Percentiles rank a stretch among this genome's conserved stretches.
These are phyloP conservation scores for Zoanthus sansibaricus DNA, from an alignment of 92 coral and sea anemone species.

Conservation along the genomic window DNA sequence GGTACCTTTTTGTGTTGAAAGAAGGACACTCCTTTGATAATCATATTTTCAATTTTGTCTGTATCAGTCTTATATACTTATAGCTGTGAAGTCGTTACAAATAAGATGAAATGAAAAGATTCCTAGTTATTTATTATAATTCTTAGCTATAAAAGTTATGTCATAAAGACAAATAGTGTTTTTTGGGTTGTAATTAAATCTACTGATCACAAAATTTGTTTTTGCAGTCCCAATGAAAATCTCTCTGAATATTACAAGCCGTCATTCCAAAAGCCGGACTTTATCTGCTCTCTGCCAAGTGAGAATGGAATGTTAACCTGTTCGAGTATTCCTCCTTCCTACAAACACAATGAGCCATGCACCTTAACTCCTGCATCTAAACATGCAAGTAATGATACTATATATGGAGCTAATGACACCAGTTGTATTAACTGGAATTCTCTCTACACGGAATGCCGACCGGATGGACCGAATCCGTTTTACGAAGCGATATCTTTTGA, in stretches of 20 bases:
- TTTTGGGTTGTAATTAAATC: too few species aligned
- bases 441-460: constrained; percentile 67
- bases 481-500: constrained; percentile 88
- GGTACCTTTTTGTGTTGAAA: too few species aligned
- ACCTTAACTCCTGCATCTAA: constrained; percentile 38
- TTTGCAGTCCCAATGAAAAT: constrained; percentile 42
- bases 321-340: constrained; percentile 62
- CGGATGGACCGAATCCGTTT: constrained; percentile 89
- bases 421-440: constrained; percentile 70
- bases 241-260: constrained; percentile 76
- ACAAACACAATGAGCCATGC: constrained; percentile 45
- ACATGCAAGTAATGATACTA: constrained; percentile 11
- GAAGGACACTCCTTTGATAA: too few species aligned
- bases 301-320: constrained; percentile 79
- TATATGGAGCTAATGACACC: constrained; percentile 20
- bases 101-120: too few species aligned
- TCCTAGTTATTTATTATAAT: too few species aligned
- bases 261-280: constrained; percentile 83
- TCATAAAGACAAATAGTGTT: too few species aligned
- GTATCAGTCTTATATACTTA: too few species aligned
- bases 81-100: too few species aligned
- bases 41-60: too few species aligned
- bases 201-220: neutral
- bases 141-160: too few species aligned
- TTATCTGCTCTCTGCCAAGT: constrained; percentile 71